phyloP scores from a whole-genome alignment of 2,797 vertebrate genomes.

The Lutjanus campechanus region DNA sequence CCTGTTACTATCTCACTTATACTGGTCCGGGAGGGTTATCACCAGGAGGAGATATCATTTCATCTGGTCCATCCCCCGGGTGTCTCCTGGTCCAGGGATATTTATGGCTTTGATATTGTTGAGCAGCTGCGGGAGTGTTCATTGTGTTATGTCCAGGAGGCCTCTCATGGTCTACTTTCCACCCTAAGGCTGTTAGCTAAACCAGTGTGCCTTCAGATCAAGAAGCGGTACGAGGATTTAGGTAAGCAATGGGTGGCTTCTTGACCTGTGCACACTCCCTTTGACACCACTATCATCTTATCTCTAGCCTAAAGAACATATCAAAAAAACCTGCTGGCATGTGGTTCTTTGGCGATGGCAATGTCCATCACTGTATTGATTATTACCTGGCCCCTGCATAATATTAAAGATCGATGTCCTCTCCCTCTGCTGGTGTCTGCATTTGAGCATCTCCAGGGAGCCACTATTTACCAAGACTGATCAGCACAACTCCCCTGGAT shows the following conservation, averaged over 20 bases:
- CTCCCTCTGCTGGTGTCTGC: constrained; percentile 30
- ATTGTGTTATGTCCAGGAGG: constrained; percentile 30
- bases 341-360: background rate
- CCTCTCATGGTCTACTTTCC: constrained; percentile 19
- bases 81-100: constrained; percentile 46
- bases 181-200: background rate
- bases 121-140: constrained; percentile 38
- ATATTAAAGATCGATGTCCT: constrained; percentile 52
- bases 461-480: constrained; percentile 50
- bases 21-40: constrained; percentile 47
- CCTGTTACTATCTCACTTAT: constrained; percentile 55
- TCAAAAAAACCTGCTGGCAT: background rate
- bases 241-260: constrained; percentile 22
- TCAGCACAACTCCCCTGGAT: constrained; percentile 25
- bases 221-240: constrained; percentile 7
- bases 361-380: constrained; percentile 47
- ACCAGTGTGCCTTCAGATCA: constrained; percentile 17
- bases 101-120: constrained; percentile 56
- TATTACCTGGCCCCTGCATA: constrained; percentile 27
- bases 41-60: constrained; percentile 53
- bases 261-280: background rate
- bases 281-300: background rate
- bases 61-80: constrained; percentile 44
- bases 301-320: constrained; percentile 9
- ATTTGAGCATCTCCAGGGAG: constrained; percentile 36